Evolutionary conservation across 2,113 vertebrate species (phyloP).

Genomic region (Rhinichthys klamathensis): DNA sequence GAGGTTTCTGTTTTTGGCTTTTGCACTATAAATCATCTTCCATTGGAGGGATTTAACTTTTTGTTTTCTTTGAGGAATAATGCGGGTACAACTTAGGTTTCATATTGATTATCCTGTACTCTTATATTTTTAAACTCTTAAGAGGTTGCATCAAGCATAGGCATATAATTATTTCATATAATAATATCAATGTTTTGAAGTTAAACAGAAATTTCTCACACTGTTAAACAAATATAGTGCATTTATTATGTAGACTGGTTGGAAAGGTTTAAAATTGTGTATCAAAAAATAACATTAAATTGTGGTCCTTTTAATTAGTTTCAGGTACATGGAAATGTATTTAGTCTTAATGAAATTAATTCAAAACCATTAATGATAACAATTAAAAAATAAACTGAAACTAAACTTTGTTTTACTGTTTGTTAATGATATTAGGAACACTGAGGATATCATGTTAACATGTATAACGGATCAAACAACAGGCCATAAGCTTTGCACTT

Average conservation of each 20-base stretch:
- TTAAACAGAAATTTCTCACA: too few species aligned
- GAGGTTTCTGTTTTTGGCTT: neutral
- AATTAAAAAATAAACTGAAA: too few species aligned
- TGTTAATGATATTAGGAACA: neutral
- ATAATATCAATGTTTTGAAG: too few species aligned
- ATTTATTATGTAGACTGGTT: too few species aligned
- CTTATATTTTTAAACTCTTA: neutral
- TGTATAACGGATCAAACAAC: neutral
- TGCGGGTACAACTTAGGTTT: neutral
- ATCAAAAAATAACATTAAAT: too few species aligned
- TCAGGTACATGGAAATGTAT: neutral
- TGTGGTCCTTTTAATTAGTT: neutral
- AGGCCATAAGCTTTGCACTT: neutral
- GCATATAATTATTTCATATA: neutral
- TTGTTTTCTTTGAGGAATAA: neutral
- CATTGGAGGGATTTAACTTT: neutral
- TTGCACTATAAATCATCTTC: neutral
- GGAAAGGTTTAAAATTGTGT: too few species aligned
- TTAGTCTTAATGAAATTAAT: too few species aligned
- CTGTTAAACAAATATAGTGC: too few species aligned
- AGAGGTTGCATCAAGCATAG: neutral
- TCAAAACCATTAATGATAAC: too few species aligned
- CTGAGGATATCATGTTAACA: neutral
- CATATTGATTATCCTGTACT: neutral
- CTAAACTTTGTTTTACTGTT: neutral